Base-by-base conservation (phyloP, 2,797 vertebrate genomes). In the Sternotherus odoratus region DNA sequence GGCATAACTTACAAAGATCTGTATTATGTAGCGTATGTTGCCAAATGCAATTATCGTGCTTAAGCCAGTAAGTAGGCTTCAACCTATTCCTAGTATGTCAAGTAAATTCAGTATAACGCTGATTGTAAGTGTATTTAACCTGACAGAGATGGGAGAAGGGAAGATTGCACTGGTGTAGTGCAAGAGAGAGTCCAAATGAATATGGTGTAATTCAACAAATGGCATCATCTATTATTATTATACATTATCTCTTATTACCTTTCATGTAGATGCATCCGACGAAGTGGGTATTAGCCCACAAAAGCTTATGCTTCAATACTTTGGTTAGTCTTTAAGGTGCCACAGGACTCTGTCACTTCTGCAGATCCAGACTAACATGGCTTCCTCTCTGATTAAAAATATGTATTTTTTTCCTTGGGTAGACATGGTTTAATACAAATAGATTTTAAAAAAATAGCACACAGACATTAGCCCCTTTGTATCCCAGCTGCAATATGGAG, bases 401-500 rank as follows among this genome's bases (percentile, higher is more conserved):
- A 4, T 0, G 1, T 0, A 1, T 33, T 17, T 1, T 88, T 66
- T 49, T 43, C 50, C 16, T 33, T 60, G 57, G 30, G 6, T 16
- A 16, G 2, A 12, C 1, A 30, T 17, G 33, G 69, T 30, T 9
- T 9, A 16, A 46, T n/a, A 53, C 74, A 86, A 80, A 54, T 0
- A 33, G 21, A 88, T 4, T 30, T 83, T 16, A 83, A 19, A 33
- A 36, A 49, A 83, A 77, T 60, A 13, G 30, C 48, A 8, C 0
- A 0, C 12, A 30, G 56, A 57, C 28, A 26, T 57, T 57, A 60
- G 57, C 30, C 57, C 30, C 56, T 60, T 33, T 8, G 30, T 17
- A 7, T 60, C 57, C 11, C 28, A 33, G 16, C 15, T 60, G 30
- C 57, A 33, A 8, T 60, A 33, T 17, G 28, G 57, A 15, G 12